phyloP scores from a whole-genome alignment of 2,888 invertebrate genomes.

The Folsomia manolachei region DNA sequence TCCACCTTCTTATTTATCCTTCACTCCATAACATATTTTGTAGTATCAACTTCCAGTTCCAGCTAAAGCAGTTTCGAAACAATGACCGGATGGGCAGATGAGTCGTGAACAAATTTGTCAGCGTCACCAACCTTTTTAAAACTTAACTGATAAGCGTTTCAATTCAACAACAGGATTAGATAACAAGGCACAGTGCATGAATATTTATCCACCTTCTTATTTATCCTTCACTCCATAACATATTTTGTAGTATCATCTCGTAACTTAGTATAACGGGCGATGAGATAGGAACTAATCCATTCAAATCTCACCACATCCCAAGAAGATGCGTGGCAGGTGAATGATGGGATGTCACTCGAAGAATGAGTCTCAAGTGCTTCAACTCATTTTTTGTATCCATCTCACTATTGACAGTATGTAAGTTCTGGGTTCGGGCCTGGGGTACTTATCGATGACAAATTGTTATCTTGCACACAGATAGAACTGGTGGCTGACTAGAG shows the following conservation, averaged over 20 bases:
- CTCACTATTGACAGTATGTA: neutral
- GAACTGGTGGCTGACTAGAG: neutral
- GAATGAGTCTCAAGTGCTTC: neutral
- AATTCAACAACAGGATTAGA: neutral
- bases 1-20: too few relatives aligned
- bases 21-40: neutral
- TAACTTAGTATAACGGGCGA: neutral
- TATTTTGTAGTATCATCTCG: neutral
- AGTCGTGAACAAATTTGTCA: neutral
- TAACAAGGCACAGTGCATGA: neutral
- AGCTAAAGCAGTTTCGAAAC: too few relatives aligned
- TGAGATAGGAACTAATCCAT: neutral
- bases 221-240: neutral
- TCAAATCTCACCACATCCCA: neutral
- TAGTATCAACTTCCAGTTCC: neutral
- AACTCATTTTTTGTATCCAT: neutral
- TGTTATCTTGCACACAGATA: neutral
- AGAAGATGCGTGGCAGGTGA: neutral
- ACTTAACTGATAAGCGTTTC: neutral
- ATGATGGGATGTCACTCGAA: neutral
- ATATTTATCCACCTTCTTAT: neutral
- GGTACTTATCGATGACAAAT: neutral
- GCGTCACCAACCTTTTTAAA: neutral
- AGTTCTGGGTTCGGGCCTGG: too few relatives aligned
- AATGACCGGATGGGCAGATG: neutral